These are phyloP conservation scores for Saimiri boliviensis DNA, from an alignment of 2,113 vertebrate species.

Conservation along the genomic window DNA sequence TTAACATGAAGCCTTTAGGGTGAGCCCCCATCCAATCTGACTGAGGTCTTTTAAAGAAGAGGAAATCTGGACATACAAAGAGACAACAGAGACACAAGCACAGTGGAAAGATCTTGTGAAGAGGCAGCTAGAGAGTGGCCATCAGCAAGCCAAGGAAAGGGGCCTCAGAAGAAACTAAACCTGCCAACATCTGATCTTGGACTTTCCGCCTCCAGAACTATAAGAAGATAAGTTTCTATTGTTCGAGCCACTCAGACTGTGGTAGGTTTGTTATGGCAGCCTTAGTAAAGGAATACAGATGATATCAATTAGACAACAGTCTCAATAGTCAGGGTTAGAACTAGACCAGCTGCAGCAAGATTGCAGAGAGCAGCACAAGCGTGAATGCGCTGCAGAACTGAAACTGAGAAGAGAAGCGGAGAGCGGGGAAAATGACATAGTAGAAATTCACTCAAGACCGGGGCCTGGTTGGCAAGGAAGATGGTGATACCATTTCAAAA, in stretches of 20 bases:
- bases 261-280: neutral
- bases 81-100: neutral
- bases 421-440: fast-evolving
- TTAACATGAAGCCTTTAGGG: neutral
- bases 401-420: too few species aligned
- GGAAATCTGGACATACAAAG: neutral
- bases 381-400: too few species aligned
- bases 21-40: neutral
- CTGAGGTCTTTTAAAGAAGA: neutral
- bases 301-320: neutral
- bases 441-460: neutral
- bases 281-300: neutral
- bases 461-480: neutral
- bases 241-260: neutral
- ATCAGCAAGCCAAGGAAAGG: neutral
- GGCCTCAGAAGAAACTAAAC: neutral
- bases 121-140: neutral
- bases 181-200: neutral
- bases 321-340: neutral
- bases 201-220: neutral
- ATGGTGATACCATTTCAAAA: neutral
- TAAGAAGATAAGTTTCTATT: neutral
- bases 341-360: too few species aligned
- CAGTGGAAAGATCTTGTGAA: neutral
- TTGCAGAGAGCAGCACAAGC: fast-evolving